Evolutionary conservation across 1,140 invertebrate genomes (phyloP).

Genomic region (Scaptomyza montana): DNA sequence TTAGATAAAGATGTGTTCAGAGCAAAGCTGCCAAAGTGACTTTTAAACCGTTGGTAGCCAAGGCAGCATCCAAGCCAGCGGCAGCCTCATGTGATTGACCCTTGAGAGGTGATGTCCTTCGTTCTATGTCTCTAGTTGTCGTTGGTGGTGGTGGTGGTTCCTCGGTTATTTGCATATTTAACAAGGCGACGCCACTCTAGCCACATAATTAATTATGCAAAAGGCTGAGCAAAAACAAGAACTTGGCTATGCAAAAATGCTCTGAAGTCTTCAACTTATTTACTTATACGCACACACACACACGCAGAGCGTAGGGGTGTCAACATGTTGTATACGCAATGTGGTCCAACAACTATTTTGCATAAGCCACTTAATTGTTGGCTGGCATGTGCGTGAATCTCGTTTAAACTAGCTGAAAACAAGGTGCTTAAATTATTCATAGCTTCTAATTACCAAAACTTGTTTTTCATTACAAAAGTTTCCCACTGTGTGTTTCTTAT

Average conservation of each 20-base stretch:
- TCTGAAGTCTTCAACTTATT: conserved; percentile 14
- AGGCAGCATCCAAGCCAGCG: neutral
- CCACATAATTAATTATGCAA: conserved; percentile 82
- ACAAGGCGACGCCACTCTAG: conserved; percentile 67
- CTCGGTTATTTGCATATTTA: conserved; percentile 76
- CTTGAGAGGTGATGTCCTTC: conserved; percentile 28
- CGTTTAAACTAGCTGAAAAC: conserved; percentile 68
- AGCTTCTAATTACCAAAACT: conserved; percentile 76
- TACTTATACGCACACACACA: neutral
- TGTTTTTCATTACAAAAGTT: conserved; percentile 75
- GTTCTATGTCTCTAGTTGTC: conserved; percentile 16
- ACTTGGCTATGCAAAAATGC: conserved; percentile 51
- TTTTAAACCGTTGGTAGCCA: conserved; percentile 30
- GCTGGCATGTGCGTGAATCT: conserved; percentile 48
- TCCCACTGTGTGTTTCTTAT: conserved; percentile 26
- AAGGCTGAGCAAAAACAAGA: conserved; percentile 52
- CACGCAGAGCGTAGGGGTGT: neutral
- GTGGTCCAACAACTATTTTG: conserved; percentile 65
- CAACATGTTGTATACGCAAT: conserved; percentile 67
- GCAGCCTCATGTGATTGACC: conserved; percentile 42
- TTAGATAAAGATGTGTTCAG: conserved; percentile 10
- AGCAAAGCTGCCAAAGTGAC: conserved; percentile 28
- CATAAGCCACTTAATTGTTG: conserved; percentile 61
- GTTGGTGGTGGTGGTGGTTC: conserved; percentile 31
- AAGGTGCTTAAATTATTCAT: conserved; percentile 80